Percentiles rank a stretch among this genome's conserved stretches.
These are phyloP conservation scores for Pilophorus perplexus DNA, from an alignment of 2,888 invertebrate species.

Conservation along the genomic window DNA sequence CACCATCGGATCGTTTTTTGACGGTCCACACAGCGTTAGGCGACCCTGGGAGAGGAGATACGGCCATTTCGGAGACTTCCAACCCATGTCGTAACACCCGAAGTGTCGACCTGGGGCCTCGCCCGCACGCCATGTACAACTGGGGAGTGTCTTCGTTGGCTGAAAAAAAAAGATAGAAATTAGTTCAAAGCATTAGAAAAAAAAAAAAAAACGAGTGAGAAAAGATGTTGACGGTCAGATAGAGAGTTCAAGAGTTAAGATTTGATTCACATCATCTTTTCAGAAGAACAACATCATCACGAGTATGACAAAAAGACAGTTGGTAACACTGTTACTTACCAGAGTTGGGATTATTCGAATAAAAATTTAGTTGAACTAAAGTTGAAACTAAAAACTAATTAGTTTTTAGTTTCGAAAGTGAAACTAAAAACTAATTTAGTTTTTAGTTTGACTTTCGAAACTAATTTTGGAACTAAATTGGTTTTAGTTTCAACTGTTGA, in stretches of 20 bases:
- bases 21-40: slow-evolving; percentile 99
- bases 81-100: slow-evolving; percentile 93
- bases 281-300: slow-evolving; percentile 24
- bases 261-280: slow-evolving; percentile 14
- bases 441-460: no score
- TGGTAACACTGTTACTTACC: no score
- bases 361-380: no score
- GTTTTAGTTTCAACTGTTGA: no score
- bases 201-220: not conserved
- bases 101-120: slow-evolving; percentile 91
- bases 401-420: no score
- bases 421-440: no score
- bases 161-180: slow-evolving; percentile 44
- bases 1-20: slow-evolving; percentile 92
- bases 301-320: no score
- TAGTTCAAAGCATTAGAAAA: not conserved
- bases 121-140: slow-evolving; percentile 91
- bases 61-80: slow-evolving; percentile 99
- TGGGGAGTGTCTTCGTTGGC: slow-evolving; percentile 99
- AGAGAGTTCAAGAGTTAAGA: slow-evolving; percentile 27
- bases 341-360: no score
- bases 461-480: no score
- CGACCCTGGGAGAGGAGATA: slow-evolving; percentile 98
- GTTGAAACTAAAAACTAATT: no score
- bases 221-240: no score